These are phyloP conservation scores for Galago senegalensis DNA, from an alignment of 2,797 vertebrate genomes.

Conservation along the genomic window DNA sequence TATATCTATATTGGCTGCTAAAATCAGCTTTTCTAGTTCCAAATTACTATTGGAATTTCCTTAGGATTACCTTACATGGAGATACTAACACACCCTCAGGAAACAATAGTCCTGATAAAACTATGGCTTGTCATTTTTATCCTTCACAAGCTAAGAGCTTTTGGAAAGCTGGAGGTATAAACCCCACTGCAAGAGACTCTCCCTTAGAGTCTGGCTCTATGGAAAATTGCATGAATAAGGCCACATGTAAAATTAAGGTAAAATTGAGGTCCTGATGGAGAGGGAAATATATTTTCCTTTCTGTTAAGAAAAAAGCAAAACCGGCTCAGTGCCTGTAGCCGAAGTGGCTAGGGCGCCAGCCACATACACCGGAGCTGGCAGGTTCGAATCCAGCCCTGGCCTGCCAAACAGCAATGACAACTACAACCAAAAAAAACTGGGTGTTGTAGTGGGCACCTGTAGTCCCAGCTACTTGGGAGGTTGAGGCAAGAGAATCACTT, in stretches of 20 bases:
- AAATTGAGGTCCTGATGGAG: neutral
- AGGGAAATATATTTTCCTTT: neutral
- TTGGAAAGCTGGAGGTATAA: neutral
- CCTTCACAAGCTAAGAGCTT: neutral
- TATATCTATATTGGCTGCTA: neutral
- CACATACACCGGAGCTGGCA: too few relatives aligned
- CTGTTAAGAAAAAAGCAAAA: neutral
- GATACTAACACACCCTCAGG: neutral
- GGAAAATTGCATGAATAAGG: neutral
- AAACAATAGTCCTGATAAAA: neutral
- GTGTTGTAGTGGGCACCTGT: too few relatives aligned
- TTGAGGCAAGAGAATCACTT: too few relatives aligned
- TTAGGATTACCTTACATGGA: neutral
- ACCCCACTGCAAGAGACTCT: neutral
- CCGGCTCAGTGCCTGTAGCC: too few relatives aligned
- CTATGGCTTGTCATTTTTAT: neutral
- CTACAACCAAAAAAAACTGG: too few relatives aligned
- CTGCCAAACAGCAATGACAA: too few relatives aligned
- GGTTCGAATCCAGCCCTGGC: too few relatives aligned
- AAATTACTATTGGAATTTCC: neutral
- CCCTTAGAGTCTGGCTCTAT: neutral
- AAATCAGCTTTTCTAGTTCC: neutral
- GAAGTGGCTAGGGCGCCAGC: too few relatives aligned
- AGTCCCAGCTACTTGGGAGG: too few relatives aligned
- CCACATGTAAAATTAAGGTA: neutral